These are phyloP conservation scores for Ellobius talpinus DNA, from an alignment of 2,113 vertebrate species.

Conservation along the genomic window DNA sequence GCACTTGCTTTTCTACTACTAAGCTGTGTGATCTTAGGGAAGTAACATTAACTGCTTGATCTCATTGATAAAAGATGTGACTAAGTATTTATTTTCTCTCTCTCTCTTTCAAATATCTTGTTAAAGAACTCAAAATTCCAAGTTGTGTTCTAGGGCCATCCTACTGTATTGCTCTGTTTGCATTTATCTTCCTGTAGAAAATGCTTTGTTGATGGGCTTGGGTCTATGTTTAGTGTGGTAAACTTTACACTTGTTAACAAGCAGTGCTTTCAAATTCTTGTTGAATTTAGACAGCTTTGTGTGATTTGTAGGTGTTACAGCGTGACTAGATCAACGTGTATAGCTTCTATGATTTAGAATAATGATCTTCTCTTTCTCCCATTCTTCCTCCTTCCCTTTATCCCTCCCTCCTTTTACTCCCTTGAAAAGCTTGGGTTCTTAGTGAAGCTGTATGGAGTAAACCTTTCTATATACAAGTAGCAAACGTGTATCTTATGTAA, in stretches of 20 bases:
- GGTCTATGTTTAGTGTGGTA: background rate
- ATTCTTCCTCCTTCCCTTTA: background rate
- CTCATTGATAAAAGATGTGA: background rate
- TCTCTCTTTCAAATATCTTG: background rate
- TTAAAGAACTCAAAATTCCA: conserved; percentile 13
- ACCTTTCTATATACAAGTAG: background rate
- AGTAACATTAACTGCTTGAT: background rate
- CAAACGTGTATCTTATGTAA: background rate
- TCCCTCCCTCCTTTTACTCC: background rate
- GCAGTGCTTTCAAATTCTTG: background rate
- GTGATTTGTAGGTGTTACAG: background rate
- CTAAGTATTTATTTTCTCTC: background rate
- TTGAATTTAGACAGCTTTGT: background rate
- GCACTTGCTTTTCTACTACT: background rate
- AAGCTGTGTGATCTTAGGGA: background rate
- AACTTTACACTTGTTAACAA: background rate
- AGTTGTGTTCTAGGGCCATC: background rate
- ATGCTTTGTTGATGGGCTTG: background rate
- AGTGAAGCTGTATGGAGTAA: background rate
- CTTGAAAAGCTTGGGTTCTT: background rate
- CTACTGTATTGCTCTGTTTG: conserved; percentile 8
- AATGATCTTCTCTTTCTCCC: background rate
- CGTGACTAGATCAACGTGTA: background rate
- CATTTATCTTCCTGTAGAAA: conserved; percentile 2
- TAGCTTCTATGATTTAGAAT: background rate